A percentile compares a stretch with the other conserved stretches of the same genome.
Evolutionary conservation across 2,113 vertebrate genomes (phyloP).

Genomic region (Anhinga anhinga): DNA sequence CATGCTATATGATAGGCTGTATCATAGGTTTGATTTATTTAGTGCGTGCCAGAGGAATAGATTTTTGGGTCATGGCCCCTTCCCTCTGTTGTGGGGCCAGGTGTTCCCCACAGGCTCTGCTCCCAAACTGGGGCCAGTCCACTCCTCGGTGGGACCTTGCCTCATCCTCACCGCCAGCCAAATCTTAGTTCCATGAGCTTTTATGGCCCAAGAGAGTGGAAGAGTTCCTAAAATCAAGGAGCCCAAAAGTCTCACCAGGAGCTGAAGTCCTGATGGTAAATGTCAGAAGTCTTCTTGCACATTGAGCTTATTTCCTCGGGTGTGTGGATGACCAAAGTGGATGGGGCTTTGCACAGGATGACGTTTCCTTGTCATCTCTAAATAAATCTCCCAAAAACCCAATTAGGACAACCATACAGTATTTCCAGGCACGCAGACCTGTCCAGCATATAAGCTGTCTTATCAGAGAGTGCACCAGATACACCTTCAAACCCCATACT

Average conservation of each 20-base stretch:
- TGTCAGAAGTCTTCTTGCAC: background rate
- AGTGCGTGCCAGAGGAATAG: background rate
- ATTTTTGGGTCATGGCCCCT: background rate
- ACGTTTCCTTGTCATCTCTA: background rate
- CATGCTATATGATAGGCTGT: background rate
- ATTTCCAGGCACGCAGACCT: background rate
- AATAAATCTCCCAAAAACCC: background rate
- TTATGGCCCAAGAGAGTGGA: background rate
- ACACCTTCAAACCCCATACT: background rate
- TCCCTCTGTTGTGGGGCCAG: background rate
- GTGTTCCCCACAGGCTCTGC: background rate
- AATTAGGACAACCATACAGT: background rate
- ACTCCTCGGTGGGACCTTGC: rapidly evolving
- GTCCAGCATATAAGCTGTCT: background rate
- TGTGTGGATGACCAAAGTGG: background rate
- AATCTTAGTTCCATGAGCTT: background rate
- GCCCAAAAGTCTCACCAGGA: background rate
- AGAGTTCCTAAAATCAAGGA: background rate
- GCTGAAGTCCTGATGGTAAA: background rate
- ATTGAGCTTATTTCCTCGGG: background rate
- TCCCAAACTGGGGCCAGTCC: rapidly evolving
- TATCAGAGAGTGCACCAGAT: background rate
- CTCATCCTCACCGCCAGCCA: background rate
- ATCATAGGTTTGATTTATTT: background rate
- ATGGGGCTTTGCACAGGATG: background rate